Evolutionary conservation across 1,140 invertebrate genomes (phyloP), one percentile per base, ranked within the genome.

Genomic region (Bombus picipes): DNA sequence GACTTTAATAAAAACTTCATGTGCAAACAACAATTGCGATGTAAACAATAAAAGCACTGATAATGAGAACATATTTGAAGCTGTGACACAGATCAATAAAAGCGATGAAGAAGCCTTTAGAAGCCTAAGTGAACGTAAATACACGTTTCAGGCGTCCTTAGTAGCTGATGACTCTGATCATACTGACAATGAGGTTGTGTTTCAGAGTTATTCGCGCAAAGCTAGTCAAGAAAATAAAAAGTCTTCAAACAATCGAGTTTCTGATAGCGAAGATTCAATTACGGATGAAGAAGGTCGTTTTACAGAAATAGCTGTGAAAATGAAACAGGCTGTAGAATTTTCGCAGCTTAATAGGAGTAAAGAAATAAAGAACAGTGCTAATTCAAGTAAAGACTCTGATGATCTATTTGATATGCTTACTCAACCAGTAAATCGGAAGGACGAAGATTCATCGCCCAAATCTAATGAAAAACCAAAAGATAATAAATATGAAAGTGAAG

Each of bases 361-460:
- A 65, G 73, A 32, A 74, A 39, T 32, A 39, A 91, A 18, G 34
- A 76, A 71, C 57, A 76, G 81, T 59, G 1, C 6, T 22, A 43
- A 57, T 25, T 73, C 80, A 15, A 84, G 79, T 8, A n/a, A 71
- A 15, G 90, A 91, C 25, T 91, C 90, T 9, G 90, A 90, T 1
- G 87, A 93, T 71, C 41, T 91, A n/a, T 90, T 90, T 32, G 74
- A 91, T 25, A 59, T 37, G 28, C 80, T 65, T 10, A 93, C 92
- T 13, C 92, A 93, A 80, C 41, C 73, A 9, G 10, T 86, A 25
- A 62, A 80, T 15, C 22, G 1, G 43, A 73, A 12, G 1, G 80
- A 53, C 13, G 8, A 39, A 28, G 9, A 79, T 68, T 57, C 37
- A 12, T 47, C 34, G 6, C 25, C 8, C 9, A 70, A 65, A n/a